phyloP scores from a whole-genome alignment of 1,140 invertebrate genomes.

The Berghia stephanieae region DNA sequence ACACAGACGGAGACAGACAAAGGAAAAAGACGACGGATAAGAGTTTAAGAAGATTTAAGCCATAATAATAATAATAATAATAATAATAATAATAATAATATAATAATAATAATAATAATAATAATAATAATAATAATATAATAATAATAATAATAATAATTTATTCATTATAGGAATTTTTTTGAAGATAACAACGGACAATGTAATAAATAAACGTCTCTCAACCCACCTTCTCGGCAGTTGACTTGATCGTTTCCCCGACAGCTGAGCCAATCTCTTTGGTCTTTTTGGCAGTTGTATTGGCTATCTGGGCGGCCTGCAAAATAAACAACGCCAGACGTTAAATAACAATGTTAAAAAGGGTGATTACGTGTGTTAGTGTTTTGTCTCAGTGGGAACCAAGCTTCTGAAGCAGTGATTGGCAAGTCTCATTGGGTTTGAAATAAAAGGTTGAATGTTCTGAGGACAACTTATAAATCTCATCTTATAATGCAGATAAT shows the following conservation, averaged over 20 bases:
- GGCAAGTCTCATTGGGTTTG: too few species aligned
- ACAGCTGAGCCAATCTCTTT: conserved; percentile 53
- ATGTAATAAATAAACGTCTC: neutral
- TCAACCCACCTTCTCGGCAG: conserved; percentile 51
- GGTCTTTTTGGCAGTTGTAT: conserved; percentile 49
- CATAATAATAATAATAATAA: neutral
- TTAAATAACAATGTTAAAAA: too few species aligned
- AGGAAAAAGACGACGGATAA: too few species aligned
- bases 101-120: neutral
- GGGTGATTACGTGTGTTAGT: too few species aligned
- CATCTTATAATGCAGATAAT: too few species aligned
- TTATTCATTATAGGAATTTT: neutral
- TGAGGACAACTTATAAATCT: too few species aligned
- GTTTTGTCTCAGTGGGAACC: too few species aligned
- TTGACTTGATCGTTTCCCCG: conserved; percentile 55
- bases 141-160: neutral
- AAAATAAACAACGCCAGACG: conserved; percentile 28
- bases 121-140: neutral
- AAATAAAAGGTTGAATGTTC: too few species aligned
- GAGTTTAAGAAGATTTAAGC: too few species aligned
- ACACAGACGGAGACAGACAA: too few species aligned
- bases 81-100: conserved; percentile 18
- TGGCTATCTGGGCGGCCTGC: conserved; percentile 52
- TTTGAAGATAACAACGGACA: neutral
- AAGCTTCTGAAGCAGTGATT: too few species aligned